Base-by-base conservation (phyloP, 1,140 invertebrate species). In the Drosophila busckii region DNA sequence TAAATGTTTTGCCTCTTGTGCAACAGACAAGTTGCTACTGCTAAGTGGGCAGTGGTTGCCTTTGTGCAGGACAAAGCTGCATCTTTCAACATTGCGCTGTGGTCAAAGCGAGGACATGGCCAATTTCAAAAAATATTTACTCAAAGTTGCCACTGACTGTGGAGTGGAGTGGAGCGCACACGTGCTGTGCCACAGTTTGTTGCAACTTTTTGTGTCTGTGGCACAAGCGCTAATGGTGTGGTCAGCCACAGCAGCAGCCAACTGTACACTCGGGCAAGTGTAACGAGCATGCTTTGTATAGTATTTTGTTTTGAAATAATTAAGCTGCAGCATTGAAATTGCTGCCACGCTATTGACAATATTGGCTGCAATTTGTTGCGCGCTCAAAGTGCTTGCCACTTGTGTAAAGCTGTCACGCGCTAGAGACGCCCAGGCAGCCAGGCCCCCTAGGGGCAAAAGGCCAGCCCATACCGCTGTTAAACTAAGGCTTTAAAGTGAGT, bases 101-200 rank as follows among this genome's bases (percentile, higher is more conserved):
- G 61, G 35, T 48, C 49, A 45, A n/a, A 44, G 38, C 22, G 63
- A 70, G 73, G 75, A 80, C 68, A 82, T 73, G 75, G 73, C 68
- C 73, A 80, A 80, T 80, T 80, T 73, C 32, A 82, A n/a, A n/a
- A 80, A 80, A 80, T 80, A 80, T 80, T 80, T 80, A 80, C 73
- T 80, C 73, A 65, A 82, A 73, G 53, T 82, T 80, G 63, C n/a
- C n/a, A n/a, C n/a, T n/a, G n/a, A n/a, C n/a, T n/a, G n/a, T n/a
- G n/a, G n/a, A n/a, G n/a, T n/a, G n/a, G n/a, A n/a, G n/a, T n/a
- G n/a, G n/a, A n/a, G n/a, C n/a, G n/a, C n/a, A n/a, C n/a, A n/a
- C 34, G 34, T 37, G 26, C 37, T 41, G 2, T 46, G 19, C 29
- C 17, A 4, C 48, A 54, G 49, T 60, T 35, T 42, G 61, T 55